A percentile compares a stretch with the other conserved stretches of the same genome.
Conservation (phyloP, 1,140 invertebrate species). For the Cyrtorhinus lividipennis region DNA sequence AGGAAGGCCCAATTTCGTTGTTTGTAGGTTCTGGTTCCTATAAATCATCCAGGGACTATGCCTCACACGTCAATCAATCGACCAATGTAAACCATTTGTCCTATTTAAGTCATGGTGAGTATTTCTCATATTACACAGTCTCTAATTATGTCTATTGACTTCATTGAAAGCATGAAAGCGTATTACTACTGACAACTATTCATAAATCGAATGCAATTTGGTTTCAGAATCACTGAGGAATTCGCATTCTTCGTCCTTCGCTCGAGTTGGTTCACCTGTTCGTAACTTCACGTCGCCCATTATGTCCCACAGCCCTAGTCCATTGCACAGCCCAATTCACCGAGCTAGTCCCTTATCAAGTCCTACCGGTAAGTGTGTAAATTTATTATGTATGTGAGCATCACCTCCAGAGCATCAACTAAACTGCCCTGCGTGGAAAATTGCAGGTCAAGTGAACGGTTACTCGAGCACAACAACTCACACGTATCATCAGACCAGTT, state of each 20-base stretch:
- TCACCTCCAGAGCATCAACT: too few relatives aligned
- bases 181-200: too few relatives aligned
- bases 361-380: constrained; percentile 7
- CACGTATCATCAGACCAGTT: constrained; percentile 2
- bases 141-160: too few relatives aligned
- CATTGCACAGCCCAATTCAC: constrained; percentile 20
- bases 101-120: not conserved
- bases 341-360: constrained; percentile 16
- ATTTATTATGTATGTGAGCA: too few relatives aligned
- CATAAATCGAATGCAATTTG: too few relatives aligned
- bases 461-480: constrained; percentile 6
- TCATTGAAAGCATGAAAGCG: too few relatives aligned
- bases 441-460: constrained; percentile 18
- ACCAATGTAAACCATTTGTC: not conserved
- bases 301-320: constrained; percentile 23
- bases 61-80: not conserved
- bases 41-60: not conserved
- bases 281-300: constrained; percentile 22
- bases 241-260: constrained; percentile 18
- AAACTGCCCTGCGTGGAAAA: not conserved
- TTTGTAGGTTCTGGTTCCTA: not conserved
- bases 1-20: not conserved
- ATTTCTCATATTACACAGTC: too few relatives aligned
- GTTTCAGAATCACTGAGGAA: constrained; percentile 12
- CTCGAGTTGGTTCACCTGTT: constrained; percentile 18